phyloP scores from a whole-genome alignment of 2,888 invertebrate species.

The Folsomia candida region DNA sequence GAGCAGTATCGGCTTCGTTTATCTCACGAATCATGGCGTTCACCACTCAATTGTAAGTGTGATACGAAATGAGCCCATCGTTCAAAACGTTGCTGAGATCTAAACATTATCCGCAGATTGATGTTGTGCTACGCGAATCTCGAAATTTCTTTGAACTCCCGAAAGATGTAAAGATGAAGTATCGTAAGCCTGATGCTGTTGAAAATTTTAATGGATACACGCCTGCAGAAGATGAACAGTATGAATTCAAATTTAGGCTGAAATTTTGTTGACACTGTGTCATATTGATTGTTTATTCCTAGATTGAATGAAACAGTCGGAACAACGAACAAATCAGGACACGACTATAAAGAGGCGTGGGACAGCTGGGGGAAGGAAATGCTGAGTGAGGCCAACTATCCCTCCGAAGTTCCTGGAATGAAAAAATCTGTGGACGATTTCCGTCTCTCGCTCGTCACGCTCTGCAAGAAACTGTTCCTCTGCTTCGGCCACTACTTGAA shows the following conservation, averaged over 20 bases:
- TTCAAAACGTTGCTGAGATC: not conserved
- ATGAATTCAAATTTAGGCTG: not conserved
- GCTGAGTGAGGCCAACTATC: not conserved
- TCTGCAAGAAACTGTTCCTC: constrained; percentile 15
- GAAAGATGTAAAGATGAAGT: not conserved
- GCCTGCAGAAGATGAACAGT: not conserved
- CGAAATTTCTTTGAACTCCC: not conserved
- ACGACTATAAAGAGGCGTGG: not conserved
- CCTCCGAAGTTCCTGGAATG: constrained; percentile 21
- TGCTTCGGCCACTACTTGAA: constrained; percentile 23
- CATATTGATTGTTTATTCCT: not conserved
- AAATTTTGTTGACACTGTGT: not conserved
- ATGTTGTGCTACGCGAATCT: not conserved
- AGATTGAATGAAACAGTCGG: constrained; percentile 4
- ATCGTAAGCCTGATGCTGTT: not conserved
- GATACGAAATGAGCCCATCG: not conserved
- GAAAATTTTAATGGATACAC: not conserved
- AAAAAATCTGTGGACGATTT: constrained; percentile 24
- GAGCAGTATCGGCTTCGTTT: constrained; percentile 8
- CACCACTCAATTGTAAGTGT: constrained; percentile 9
- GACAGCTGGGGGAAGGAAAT: constrained; percentile 19
- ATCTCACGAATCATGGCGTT: constrained; percentile 27
- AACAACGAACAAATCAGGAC: not conserved
- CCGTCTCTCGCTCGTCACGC: not conserved
- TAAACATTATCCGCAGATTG: not conserved